Base-by-base conservation (phyloP, 92 coral and sea anemone species). In the Paramuricea clavata region DNA sequence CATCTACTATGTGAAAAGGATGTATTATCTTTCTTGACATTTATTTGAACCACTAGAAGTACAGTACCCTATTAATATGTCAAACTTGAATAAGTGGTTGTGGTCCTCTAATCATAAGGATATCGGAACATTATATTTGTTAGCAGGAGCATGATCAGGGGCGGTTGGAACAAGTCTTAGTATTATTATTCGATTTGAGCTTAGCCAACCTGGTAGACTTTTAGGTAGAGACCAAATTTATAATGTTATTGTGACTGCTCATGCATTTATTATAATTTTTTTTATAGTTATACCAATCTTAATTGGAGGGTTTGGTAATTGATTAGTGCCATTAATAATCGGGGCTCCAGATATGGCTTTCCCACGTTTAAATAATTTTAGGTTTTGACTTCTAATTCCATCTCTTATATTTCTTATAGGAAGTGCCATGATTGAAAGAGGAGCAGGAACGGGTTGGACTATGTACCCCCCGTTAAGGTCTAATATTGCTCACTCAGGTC, bases 1-100 rank as follows among this genome's bases (percentile, higher is more conserved):
- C 95, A 88, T 94, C 97, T 71, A 94, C 97, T 88, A 94, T 92
- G 92, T 94, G 97, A 94, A 92, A 81, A 81, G 56, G 60, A 30
- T 81, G 86, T n/a, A n/a, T n/a, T n/a, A n/a, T n/a, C n/a, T n/a
- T n/a, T n/a, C n/a, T n/a, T n/a, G n/a, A n/a, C n/a, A n/a, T n/a
- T n/a, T n/a, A n/a, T n/a, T n/a, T n/a, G n/a, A n/a, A n/a, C n/a
- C n/a, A n/a, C n/a, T n/a, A n/a, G n/a, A n/a, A n/a, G n/a, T n/a
- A n/a, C n/a, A n/a, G n/a, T n/a, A n/a, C n/a, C n/a, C n/a, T n/a
- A n/a, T n/a, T n/a, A n/a, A n/a, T n/a, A 30, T n/a, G n/a, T n/a
- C n/a, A n/a, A n/a, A n/a, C n/a, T n/a, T n/a, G n/a, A n/a, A n/a
- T n/a, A n/a, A n/a, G n/a, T 23, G 31, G 71, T 2, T 64, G 34